Evolutionary conservation across 2,797 vertebrate species (phyloP).

Genomic region (Malacoctenus gilli): DNA sequence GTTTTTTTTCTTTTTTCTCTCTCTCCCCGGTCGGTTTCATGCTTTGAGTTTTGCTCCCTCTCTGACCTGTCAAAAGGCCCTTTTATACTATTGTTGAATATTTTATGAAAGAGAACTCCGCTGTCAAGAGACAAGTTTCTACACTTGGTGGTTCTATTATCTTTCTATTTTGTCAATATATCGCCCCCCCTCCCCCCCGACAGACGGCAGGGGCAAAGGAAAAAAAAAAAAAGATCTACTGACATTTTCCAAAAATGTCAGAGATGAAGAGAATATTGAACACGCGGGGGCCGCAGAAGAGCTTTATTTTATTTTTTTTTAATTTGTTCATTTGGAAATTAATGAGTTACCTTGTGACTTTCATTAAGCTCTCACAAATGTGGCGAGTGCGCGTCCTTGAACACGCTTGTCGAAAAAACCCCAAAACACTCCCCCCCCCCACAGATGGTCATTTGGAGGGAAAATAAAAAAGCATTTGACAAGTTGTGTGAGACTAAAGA

Average conservation of each 20-base stretch:
- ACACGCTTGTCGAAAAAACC: not conserved
- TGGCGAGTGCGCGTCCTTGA: not conserved
- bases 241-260: conserved; percentile 28
- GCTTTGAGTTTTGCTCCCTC: conserved; percentile 29
- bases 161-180: conserved; percentile 23
- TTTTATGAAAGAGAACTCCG: conserved; percentile 47
- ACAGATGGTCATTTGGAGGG: conserved; percentile 1
- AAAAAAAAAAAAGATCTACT: conserved; percentile 5
- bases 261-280: conserved; percentile 21
- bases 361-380: conserved; percentile 3
- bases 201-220: no score
- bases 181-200: no score
- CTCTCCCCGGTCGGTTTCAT: conserved; percentile 4
- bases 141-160: conserved; percentile 14
- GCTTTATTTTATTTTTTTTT: conserved; percentile 12
- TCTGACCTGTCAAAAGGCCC: conserved; percentile 38
- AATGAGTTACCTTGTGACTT: conserved; percentile 1
- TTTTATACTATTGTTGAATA: conserved; percentile 55
- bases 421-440: not conserved
- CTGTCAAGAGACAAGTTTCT: conserved; percentile 37
- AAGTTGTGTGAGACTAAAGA: conserved; percentile 14
- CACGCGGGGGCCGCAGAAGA: not conserved
- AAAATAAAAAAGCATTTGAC: conserved; percentile 22
- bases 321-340: not conserved
- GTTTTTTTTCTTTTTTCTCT: not conserved